Evolutionary conservation across 2,797 vertebrate species (phyloP).

Genomic region (Linurgus olivaceus): DNA sequence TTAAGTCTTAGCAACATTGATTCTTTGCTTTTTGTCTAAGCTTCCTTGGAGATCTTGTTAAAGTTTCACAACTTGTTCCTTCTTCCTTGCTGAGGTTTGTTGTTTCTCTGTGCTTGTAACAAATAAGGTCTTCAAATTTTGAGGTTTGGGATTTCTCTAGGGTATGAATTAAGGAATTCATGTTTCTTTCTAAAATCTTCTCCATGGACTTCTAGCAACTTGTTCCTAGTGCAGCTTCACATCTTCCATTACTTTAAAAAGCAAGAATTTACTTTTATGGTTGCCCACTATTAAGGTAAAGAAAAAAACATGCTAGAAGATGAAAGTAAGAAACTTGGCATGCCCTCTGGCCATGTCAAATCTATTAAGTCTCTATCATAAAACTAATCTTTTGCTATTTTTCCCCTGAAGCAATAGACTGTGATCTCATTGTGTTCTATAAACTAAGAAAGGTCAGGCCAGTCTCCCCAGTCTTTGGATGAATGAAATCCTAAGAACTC

Average conservation of each 20-base stretch:
- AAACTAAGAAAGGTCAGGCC: background rate
- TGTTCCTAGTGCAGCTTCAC: background rate
- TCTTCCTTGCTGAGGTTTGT: background rate
- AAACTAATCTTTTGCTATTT: background rate
- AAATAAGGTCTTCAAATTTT: background rate
- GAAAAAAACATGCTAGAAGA: background rate
- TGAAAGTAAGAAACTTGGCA: background rate
- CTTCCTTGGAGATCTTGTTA: slow-evolving; percentile 46
- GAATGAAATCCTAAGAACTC: background rate
- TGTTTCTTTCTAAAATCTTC: slow-evolving; percentile 6
- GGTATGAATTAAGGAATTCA: background rate
- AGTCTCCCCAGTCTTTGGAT: background rate
- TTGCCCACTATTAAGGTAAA: background rate
- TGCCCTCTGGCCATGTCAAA: background rate
- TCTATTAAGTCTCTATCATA: background rate
- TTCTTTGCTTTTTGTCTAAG: background rate
- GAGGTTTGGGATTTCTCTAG: background rate
- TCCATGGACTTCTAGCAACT: background rate
- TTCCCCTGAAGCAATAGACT: background rate
- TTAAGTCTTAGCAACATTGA: background rate
- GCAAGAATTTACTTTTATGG: background rate
- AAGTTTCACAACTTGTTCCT: background rate
- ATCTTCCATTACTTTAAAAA: background rate
- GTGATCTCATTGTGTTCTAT: background rate
- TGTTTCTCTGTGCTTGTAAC: slow-evolving; percentile 3